phyloP scores from a whole-genome alignment of 2,888 invertebrate species.

The Tenthredo amoena region DNA sequence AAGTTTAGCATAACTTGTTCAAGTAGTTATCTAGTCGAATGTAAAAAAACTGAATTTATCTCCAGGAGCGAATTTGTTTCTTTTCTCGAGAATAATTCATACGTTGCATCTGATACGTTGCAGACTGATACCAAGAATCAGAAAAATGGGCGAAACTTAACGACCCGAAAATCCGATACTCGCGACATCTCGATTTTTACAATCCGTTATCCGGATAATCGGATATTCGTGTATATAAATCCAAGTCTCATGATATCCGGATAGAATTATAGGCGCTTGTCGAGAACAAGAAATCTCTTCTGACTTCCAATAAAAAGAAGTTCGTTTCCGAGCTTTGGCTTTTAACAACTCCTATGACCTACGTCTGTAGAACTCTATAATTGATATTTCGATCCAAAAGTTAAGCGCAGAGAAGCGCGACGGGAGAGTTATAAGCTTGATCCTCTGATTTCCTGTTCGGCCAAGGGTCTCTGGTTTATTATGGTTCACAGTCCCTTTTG shows the following conservation, averaged over 20 bases:
- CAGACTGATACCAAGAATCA: not conserved
- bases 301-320: not conserved
- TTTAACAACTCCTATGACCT: not conserved
- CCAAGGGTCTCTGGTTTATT: conserved; percentile 36
- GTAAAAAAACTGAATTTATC: not conserved
- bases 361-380: not conserved
- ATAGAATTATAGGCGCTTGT: not conserved
- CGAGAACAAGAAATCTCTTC: not conserved
- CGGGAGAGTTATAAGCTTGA: not conserved
- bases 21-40: not conserved
- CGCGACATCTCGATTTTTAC: not conserved
- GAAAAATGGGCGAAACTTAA: not conserved
- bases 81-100: not conserved
- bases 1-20: not conserved
- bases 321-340: not conserved
- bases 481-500: conserved; percentile 29
- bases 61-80: not conserved
- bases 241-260: not conserved
- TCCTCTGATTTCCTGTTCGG: conserved; percentile 16
- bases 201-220: not conserved
- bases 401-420: not conserved
- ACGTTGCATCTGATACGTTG: not conserved
- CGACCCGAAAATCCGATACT: not conserved
- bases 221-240: not conserved
- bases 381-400: conserved; percentile 24